Conservation (phyloP, 2,888 invertebrate species). For the Coenonympha arcania region DNA sequence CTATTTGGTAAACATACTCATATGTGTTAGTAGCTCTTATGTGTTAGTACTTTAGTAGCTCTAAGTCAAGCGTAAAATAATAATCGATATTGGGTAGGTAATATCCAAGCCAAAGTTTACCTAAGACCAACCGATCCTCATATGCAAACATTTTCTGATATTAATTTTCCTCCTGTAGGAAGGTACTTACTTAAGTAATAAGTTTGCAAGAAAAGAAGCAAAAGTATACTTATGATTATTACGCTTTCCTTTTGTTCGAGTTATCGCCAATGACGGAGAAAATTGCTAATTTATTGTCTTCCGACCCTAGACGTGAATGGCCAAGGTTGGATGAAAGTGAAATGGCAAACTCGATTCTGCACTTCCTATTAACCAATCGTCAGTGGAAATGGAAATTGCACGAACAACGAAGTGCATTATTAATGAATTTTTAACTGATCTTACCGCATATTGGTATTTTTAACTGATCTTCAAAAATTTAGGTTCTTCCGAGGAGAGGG, state of each 20-base stretch:
- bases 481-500: neutral
- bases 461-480: too few relatives aligned
- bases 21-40: too few relatives aligned
- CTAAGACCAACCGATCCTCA: neutral
- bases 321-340: conserved; percentile 61
- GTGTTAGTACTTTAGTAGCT: too few relatives aligned
- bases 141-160: conserved; percentile 3
- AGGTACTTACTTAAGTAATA: too few relatives aligned
- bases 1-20: too few relatives aligned
- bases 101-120: neutral
- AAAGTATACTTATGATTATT: neutral
- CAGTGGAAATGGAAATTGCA: conserved; percentile 40
- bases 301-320: conserved; percentile 45
- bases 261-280: neutral
- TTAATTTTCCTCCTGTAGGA: neutral
- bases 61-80: neutral
- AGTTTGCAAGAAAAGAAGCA: neutral
- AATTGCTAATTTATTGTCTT: conserved; percentile 29
- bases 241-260: neutral
- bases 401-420: conserved; percentile 20
- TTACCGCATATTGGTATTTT: neutral
- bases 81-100: neutral
- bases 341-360: conserved; percentile 44
- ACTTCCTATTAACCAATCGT: conserved; percentile 40
- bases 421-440: conserved; percentile 9